phyloP scores from a whole-genome alignment of 2,113 vertebrate species.

The Ptilonorhynchus violaceus region DNA sequence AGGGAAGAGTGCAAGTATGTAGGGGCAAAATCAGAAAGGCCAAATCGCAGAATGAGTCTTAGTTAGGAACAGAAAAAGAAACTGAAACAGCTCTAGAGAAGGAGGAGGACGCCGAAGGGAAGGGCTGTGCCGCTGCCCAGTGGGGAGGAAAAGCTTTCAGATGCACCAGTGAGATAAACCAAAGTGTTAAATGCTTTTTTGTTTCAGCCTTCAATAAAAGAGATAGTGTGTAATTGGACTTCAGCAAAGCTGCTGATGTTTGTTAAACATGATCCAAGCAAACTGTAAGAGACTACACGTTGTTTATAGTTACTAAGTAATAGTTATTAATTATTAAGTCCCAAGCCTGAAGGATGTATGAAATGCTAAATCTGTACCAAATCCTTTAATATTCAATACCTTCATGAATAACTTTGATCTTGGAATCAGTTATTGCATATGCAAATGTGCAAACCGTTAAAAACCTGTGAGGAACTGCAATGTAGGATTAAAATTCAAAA shows the following conservation, averaged over 20 bases:
- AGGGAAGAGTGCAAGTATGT: not conserved
- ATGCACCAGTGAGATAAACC: not conserved
- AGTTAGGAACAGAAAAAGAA: not conserved
- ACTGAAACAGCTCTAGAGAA: not conserved
- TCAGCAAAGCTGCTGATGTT: not conserved
- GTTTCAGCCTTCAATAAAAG: not conserved
- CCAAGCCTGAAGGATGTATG: not conserved
- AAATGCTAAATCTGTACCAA: not conserved
- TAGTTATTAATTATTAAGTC: not conserved
- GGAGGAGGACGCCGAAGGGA: not conserved
- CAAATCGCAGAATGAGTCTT: not conserved
- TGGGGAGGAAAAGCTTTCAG: not conserved
- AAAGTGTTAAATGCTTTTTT: not conserved
- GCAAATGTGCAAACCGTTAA: not conserved
- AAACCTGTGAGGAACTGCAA: not conserved
- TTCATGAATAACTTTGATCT: not conserved
- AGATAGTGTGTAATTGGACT: not conserved
- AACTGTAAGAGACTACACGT: not conserved
- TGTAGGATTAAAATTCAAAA: not conserved
- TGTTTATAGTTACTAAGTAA: not conserved
- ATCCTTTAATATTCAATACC: not conserved
- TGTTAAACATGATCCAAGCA: not conserved
- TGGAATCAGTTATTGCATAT: not conserved
- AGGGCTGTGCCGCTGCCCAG: not conserved
- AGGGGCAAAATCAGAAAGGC: constrained; percentile 20